Base-by-base conservation (phyloP, 1,140 invertebrate genomes). In the Medauroidea extradentata region DNA sequence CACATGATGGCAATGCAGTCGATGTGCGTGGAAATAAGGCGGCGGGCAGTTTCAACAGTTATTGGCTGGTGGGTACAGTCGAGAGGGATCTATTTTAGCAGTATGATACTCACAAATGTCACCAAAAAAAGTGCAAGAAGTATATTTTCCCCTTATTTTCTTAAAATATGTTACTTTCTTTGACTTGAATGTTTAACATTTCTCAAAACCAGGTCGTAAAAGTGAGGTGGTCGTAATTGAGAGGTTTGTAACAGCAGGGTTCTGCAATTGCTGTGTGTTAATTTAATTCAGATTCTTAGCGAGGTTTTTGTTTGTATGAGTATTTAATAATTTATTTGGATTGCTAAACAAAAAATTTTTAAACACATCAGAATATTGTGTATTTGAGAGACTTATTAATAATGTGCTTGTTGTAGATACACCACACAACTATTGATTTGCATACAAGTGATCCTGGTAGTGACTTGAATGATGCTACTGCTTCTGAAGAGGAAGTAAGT, bases 361-460 rank as follows among this genome's bases (percentile, higher is more conserved):
- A 24, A 11, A 3, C 44, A 21, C 3, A 18, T 24, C n/a, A 24
- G 21, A 5, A 14, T 23, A n/a, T 21, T 24, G 13, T 21, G 18
- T 21, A 48, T 21, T 9, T 18, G 21, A 2, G 2, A 9, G 27
- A 21, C 18, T 7, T 24, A 48, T 13, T 24, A 24, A 48, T 24
- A 11, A 24, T 24, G 44, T 4, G 14, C 38, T 41, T n/a, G 24
- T 55, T 29, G 13, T 27, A 41, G 50, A 18, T 63, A 48, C 53
- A 63, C 39, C 76, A 78, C 61, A 70, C 75, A 24, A 71, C 73
- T 0, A 71, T 81, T 59, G 79, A 80, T 57, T 65, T 81, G 53
- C 79, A 78, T 24, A 79, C 76, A 5, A 77, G 78, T 1, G 79
- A 81, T 69, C 79, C 79, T 0, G 79, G 79, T 1, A 80, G 78